phyloP scores from a whole-genome alignment of 2,797 vertebrate species.

The Sibirionetta formosa region DNA sequence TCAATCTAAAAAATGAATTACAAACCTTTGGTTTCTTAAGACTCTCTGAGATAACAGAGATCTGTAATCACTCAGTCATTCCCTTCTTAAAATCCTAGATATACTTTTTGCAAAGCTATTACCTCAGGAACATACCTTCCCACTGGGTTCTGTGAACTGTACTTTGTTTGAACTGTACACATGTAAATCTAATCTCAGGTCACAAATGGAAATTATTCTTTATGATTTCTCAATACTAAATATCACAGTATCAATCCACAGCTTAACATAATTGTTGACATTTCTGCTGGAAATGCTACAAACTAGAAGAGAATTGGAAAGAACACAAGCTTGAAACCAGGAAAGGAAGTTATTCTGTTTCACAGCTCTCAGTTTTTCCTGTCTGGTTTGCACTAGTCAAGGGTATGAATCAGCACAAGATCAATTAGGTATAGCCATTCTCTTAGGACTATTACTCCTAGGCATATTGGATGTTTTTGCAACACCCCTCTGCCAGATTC shows the following conservation, averaged over 20 bases:
- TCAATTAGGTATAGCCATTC: neutral
- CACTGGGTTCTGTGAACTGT: fast-evolving
- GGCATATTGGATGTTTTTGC: neutral
- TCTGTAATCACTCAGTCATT: neutral
- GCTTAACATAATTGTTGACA: neutral
- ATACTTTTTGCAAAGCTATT: constrained; percentile 34
- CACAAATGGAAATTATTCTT: neutral
- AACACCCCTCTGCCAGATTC: neutral
- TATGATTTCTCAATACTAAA: neutral
- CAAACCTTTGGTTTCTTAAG: constrained; percentile 12
- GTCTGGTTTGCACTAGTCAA: neutral
- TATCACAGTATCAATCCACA: neutral
- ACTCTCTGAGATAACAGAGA: neutral
- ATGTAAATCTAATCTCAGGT: neutral
- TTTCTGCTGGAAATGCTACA: neutral
- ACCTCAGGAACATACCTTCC: constrained; percentile 16
- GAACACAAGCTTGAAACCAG: neutral
- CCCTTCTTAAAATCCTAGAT: constrained; percentile 20
- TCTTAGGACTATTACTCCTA: neutral
- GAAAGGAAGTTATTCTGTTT: neutral
- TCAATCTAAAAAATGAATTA: constrained; percentile 58
- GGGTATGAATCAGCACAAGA: neutral
- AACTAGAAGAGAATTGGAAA: neutral
- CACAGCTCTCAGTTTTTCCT: neutral
- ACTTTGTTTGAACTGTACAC: neutral